phyloP scores from a whole-genome alignment of 2,797 vertebrate species.

The Aplochiton taeniatus region DNA sequence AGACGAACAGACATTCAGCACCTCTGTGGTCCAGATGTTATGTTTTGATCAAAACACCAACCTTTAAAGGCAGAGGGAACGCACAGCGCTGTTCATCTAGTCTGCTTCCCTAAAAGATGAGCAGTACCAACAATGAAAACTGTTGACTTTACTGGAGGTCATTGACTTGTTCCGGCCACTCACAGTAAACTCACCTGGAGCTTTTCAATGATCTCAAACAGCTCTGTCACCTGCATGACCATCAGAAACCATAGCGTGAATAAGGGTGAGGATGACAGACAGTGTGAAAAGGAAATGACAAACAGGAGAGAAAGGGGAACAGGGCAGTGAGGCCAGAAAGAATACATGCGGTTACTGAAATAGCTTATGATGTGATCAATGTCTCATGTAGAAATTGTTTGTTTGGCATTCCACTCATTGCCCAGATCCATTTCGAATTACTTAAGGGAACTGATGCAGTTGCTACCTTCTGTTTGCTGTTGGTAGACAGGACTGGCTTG shows the following conservation, averaged over 20 bases:
- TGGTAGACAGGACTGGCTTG: constrained; percentile 55
- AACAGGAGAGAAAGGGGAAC: constrained; percentile 41
- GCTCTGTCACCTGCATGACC: constrained; percentile 71
- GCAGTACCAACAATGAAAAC: constrained; percentile 22
- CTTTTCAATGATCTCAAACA: constrained; percentile 85
- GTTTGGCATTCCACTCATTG: too few species aligned
- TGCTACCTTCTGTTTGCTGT: constrained; percentile 73
- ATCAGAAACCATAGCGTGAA: constrained; percentile 7
- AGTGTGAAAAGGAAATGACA: constrained; percentile 35
- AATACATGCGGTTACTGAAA: too few species aligned
- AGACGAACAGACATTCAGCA: too few species aligned
- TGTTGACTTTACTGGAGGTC: constrained; percentile 19
- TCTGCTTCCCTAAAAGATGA: background rate
- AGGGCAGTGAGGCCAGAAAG: constrained; percentile 3
- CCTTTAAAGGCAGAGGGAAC: constrained; percentile 10
- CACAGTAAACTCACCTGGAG: constrained; percentile 73
- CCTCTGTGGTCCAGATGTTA: background rate
- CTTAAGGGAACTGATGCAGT: too few species aligned
- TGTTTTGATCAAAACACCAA: background rate
- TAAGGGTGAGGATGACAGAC: constrained; percentile 19
- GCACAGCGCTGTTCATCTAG: constrained; percentile 15
- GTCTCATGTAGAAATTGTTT: too few species aligned
- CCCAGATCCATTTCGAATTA: too few species aligned
- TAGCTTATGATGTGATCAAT: background rate
- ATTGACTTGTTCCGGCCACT: too few species aligned